Conservation (phyloP, 2,888 invertebrate genomes). For the Mylabris sibirica region DNA sequence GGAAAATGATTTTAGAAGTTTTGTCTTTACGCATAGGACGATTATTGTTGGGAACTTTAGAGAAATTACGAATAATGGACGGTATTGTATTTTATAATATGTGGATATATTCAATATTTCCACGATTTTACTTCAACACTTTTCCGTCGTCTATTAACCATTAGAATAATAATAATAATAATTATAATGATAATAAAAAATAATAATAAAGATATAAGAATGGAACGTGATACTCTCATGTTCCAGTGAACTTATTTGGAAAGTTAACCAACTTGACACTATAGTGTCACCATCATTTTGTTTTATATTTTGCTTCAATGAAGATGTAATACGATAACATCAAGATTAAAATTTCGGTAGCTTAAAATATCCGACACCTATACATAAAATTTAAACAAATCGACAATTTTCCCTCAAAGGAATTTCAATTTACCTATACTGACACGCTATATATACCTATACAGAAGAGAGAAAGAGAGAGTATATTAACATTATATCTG, state of each 20-base stretch:
- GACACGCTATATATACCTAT: background rate
- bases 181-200: background rate
- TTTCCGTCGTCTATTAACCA: background rate
- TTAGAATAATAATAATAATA: background rate
- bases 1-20: constrained; percentile 26
- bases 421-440: constrained; percentile 3
- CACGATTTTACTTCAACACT: background rate
- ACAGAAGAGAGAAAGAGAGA: background rate
- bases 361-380: constrained; percentile 28
- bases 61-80: constrained; percentile 31
- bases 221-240: constrained; percentile 4
- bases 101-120: background rate
- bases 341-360: constrained; percentile 38
- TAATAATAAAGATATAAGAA: background rate
- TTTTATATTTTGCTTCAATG: constrained; percentile 39
- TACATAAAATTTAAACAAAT: constrained; percentile 9
- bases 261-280: constrained; percentile 35
- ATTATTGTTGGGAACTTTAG: constrained; percentile 26
- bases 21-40: constrained; percentile 31
- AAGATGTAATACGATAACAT: constrained; percentile 42
- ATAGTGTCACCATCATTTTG: constrained; percentile 41
- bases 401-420: background rate
- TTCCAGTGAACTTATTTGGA: constrained; percentile 32
- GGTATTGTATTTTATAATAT: constrained; percentile 22
- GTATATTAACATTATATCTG: background rate